Conservation (phyloP, 2,113 vertebrate species). For the Cavia porcellus region DNA sequence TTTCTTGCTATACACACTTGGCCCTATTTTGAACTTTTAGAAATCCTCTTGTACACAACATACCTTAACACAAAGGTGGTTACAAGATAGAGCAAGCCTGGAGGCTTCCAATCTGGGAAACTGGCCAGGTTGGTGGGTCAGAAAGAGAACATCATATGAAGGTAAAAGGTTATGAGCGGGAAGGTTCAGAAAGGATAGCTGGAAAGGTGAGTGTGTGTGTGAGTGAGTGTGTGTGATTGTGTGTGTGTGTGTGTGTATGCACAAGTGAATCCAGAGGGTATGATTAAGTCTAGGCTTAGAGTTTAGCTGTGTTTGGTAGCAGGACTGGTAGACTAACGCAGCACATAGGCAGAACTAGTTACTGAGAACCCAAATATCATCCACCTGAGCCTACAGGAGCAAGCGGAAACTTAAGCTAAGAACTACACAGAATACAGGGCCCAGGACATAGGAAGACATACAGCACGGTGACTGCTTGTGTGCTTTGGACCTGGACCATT, state of each 20-base stretch:
- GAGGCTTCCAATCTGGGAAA: slow-evolving; percentile 47
- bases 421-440: not conserved
- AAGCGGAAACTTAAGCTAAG: not conserved
- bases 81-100: not conserved
- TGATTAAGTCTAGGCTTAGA: slow-evolving; percentile 40
- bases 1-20: not conserved
- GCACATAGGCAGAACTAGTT: not conserved
- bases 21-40: not conserved
- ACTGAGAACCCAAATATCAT: not conserved
- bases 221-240: not conserved
- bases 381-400: not conserved
- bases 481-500: not conserved
- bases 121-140: slow-evolving; percentile 26
- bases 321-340: not conserved
- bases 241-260: not conserved
- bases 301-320: not conserved
- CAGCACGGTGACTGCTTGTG: not conserved
- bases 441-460: too few relatives aligned
- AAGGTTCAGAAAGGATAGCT: slow-evolving; percentile 3
- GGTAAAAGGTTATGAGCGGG: slow-evolving; percentile 3
- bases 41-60: not conserved
- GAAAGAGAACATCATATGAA: not conserved
- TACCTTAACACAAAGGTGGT: not conserved
- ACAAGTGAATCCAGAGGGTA: not conserved
- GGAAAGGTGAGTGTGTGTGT: not conserved